Base-by-base conservation (phyloP, 30 jellyfish, hydroid and myxozoan genomes). In the Chrysaora quinquecirrha region DNA sequence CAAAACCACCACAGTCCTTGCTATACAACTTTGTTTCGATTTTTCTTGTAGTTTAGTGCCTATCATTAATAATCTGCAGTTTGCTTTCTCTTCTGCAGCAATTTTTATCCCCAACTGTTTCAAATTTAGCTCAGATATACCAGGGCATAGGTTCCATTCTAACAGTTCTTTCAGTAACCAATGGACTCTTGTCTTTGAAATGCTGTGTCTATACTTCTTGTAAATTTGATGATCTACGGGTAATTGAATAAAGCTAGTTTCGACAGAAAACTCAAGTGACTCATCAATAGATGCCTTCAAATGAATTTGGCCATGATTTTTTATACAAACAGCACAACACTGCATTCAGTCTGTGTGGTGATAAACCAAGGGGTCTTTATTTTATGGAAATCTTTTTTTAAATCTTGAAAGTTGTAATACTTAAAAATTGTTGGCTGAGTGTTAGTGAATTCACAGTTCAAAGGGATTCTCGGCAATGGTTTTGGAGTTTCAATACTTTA, bases 201-300 rank as follows among this genome's bases (percentile, higher is more conserved):
- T 29, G 76, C 76, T 64, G 2, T 20, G 76, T 48, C 28, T 64
- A 31, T 64, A 48, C 76, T 64, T 20, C 21, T 64, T 64, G 28
- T 64, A 64, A 20, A 64, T 64, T 20, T 48, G 22, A 64, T 64
- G 76, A 16, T 27, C 28, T 21, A 64, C 76, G 21, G 76, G 76
- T 10, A 64, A 29, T 9, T 64, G 49, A 64, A 28, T 23, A 43
- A 16, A 43, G 12, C 9, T 6, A 16, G 9, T 6, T 64, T 75
- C 87, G 30, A 75, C 48, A 1, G 87, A 24, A 75, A 75, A 75
- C 54, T 48, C 76, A 75, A 56, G 54, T 75, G 87, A 63, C 54
- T 75, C 76, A 35, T 75, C 76, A 56, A 76, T 29, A 60, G 71
- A 27, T 19, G 61, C 79, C 46, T 61, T 76, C 79, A 30, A 30